These are phyloP conservation scores for Cephus spinipes DNA, from an alignment of 2,888 invertebrate genomes.

Conservation along the genomic window DNA sequence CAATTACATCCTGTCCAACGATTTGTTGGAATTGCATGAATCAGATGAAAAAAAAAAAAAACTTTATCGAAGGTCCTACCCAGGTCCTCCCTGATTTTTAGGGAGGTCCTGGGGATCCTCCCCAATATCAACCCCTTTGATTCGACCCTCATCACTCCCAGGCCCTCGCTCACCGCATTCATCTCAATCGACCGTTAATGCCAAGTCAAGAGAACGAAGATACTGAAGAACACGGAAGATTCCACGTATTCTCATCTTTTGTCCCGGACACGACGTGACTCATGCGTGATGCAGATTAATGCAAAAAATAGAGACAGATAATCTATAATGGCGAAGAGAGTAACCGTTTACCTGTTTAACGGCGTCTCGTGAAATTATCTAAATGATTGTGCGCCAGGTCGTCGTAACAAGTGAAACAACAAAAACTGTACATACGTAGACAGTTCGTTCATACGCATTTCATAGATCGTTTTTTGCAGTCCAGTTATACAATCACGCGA, in stretches of 20 bases:
- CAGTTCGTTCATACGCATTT: conserved; percentile 39
- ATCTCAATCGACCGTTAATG: neutral
- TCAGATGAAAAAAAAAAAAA: neutral
- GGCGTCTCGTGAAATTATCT: neutral
- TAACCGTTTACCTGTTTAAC: neutral
- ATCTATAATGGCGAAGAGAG: neutral
- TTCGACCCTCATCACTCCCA: neutral
- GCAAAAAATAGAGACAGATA: neutral
- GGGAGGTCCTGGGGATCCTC: neutral
- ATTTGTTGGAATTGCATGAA: neutral
- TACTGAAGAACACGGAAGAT: neutral
- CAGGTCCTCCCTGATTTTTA: neutral
- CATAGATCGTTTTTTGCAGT: conserved; percentile 4
- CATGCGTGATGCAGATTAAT: neutral
- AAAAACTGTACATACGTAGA: conserved; percentile 24
- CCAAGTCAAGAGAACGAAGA: neutral
- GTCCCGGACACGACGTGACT: neutral
- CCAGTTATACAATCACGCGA: neutral
- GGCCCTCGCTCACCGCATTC: neutral
- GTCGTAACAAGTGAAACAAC: conserved; percentile 11
- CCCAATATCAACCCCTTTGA: neutral
- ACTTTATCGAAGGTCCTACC: neutral
- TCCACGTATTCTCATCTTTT: neutral
- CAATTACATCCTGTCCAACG: neutral
- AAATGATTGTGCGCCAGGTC: neutral